Percentiles rank a stretch among this genome's conserved stretches.
Evolutionary conservation across 1,140 invertebrate genomes (phyloP).

Genomic region (Coelopa frigida): DNA sequence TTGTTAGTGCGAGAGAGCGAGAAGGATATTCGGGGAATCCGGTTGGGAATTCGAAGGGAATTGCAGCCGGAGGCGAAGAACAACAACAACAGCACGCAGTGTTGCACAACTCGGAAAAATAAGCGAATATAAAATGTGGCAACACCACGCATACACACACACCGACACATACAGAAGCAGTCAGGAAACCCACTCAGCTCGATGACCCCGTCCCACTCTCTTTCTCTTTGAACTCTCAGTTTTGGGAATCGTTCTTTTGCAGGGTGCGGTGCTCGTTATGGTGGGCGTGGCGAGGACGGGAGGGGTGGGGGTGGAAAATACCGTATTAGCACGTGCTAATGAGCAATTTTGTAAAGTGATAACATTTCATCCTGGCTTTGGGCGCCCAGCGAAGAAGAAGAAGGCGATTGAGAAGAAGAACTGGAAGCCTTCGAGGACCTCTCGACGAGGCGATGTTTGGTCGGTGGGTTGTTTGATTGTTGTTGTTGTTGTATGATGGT

Average conservation of each 20-base stretch:
- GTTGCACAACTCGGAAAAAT: constrained; percentile 1
- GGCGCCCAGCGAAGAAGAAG: too few relatives aligned
- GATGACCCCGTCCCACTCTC: too few relatives aligned
- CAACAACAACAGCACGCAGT: constrained; percentile 9
- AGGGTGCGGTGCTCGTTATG: neutral
- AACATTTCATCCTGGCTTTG: constrained; percentile 29
- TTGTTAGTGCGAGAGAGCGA: too few relatives aligned
- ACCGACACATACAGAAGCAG: too few relatives aligned
- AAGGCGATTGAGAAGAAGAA: too few relatives aligned
- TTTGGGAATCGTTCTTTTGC: neutral
- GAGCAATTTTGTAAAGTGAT: constrained; percentile 34
- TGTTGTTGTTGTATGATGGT: too few relatives aligned
- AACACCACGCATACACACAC: too few relatives aligned
- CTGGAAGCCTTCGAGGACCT: too few relatives aligned
- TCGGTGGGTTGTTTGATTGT: too few relatives aligned
- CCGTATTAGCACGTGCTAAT: constrained; percentile 34
- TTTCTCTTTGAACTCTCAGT: neutral
- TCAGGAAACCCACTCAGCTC: neutral
- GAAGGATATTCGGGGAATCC: too few relatives aligned
- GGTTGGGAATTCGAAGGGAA: too few relatives aligned
- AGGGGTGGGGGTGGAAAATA: constrained; percentile 2
- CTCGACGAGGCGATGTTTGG: too few relatives aligned
- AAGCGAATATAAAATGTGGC: constrained; percentile 12
- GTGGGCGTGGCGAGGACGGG: neutral
- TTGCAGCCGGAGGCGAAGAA: constrained; percentile 14